Percentiles rank a stretch among this genome's conserved stretches.
phyloP scores from a whole-genome alignment of 2,797 vertebrate genomes.

The Cryptoblepharus egeriae region DNA sequence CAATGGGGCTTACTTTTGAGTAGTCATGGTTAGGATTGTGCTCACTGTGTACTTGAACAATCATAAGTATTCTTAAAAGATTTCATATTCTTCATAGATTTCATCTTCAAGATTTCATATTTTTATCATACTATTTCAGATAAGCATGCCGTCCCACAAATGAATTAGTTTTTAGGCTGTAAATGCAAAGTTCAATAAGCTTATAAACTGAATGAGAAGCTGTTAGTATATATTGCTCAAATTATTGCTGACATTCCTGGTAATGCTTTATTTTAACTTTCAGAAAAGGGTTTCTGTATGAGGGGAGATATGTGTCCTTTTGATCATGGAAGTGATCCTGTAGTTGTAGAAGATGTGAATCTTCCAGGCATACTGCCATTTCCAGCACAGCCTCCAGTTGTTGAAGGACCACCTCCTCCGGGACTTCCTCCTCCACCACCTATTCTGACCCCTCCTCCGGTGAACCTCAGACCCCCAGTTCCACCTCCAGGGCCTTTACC shows the following conservation, averaged over 20 bases:
- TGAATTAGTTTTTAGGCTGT: background rate
- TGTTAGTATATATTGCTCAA: background rate
- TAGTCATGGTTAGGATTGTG: too few species aligned
- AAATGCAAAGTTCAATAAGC: background rate
- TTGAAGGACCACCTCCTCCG: constrained; percentile 89
- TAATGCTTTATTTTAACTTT: constrained; percentile 22
- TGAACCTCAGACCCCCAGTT: constrained; percentile 93
- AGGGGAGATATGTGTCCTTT: constrained; percentile 97
- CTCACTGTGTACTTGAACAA: background rate
- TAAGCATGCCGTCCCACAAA: too few species aligned
- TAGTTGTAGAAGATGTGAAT: constrained; percentile 97
- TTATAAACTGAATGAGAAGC: background rate
- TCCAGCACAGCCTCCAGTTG: constrained; percentile 91
- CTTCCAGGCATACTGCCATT: constrained; percentile 95
- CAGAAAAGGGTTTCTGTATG: constrained; percentile 99
- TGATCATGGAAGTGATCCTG: constrained; percentile 96
- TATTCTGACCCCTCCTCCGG: constrained; percentile 89
- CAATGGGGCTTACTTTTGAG: too few species aligned
- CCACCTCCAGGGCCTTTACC: constrained; percentile 92
- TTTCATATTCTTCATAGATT: background rate
- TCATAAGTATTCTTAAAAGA: background rate
- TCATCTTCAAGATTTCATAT: too few species aligned
- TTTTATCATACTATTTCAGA: background rate
- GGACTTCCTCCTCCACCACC: constrained; percentile 92
- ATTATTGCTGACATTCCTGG: background rate